These are phyloP conservation scores for Drosophila paramelanica DNA, from an alignment of 2,888 invertebrate genomes.

Conservation along the genomic window DNA sequence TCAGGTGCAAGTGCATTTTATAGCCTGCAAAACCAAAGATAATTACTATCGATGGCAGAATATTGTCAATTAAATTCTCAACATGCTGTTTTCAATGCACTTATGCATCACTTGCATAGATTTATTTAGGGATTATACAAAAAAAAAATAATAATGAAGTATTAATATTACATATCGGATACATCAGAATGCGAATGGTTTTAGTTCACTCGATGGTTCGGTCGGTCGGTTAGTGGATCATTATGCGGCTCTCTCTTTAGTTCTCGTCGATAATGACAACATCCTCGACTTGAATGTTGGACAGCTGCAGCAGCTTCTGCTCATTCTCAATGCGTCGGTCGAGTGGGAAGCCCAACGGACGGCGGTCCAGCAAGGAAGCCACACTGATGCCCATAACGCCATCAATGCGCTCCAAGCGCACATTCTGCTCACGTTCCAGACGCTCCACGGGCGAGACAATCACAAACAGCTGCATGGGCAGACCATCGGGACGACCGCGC, in stretches of 20 bases:
- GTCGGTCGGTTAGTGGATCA: slow-evolving; percentile 7
- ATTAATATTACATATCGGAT: slow-evolving; percentile 25
- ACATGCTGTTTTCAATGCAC: slow-evolving; percentile 48
- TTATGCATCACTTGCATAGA: slow-evolving; percentile 59
- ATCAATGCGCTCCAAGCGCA: slow-evolving; percentile 25
- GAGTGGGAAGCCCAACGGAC: slow-evolving; percentile 75
- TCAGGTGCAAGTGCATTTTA: slow-evolving; percentile 43
- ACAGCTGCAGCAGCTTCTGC: slow-evolving; percentile 50
- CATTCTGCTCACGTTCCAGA: slow-evolving; percentile 6
- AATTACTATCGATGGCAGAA: not conserved
- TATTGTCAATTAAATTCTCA: not conserved
- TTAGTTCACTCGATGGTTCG: slow-evolving; percentile 2
- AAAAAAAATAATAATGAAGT: not conserved
- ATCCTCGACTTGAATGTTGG: slow-evolving; percentile 73
- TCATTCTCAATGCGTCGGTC: slow-evolving; percentile 70
- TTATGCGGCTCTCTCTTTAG: slow-evolving; percentile 12
- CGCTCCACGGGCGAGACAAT: slow-evolving; percentile 86
- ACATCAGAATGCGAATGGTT: not conserved
- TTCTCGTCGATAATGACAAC: slow-evolving; percentile 77
- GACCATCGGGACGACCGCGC: slow-evolving; percentile 87
- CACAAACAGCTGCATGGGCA: slow-evolving; percentile 87
- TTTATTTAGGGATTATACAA: slow-evolving; percentile 53
- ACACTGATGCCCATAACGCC: slow-evolving; percentile 59
- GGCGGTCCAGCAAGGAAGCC: slow-evolving; percentile 59
- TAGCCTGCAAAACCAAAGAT: not conserved